A percentile compares a stretch with the other conserved stretches of the same genome.
These are phyloP conservation scores for Hippopotamyrus pictus DNA, from an alignment of 2,797 vertebrate genomes.

Conservation along the genomic window DNA sequence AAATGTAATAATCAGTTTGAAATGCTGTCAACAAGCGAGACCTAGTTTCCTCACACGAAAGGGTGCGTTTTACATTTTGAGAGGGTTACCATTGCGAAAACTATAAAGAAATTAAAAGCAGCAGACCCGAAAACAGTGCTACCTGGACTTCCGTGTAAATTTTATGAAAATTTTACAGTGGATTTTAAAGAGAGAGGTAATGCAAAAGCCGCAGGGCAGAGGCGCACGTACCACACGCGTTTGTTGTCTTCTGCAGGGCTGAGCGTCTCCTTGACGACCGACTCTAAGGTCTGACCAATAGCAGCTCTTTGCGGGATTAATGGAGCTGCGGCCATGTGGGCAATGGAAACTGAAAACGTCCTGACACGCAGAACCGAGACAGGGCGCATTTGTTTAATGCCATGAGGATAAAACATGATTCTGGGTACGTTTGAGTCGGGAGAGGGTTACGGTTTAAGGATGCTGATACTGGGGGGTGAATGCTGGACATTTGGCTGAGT, in stretches of 20 bases:
- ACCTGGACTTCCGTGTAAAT: background rate
- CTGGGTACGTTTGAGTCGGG: background rate
- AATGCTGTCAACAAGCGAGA: background rate
- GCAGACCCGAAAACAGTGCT: background rate
- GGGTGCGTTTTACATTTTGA: background rate
- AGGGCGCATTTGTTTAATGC: background rate
- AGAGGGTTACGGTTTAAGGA: background rate
- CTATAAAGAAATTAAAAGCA: background rate
- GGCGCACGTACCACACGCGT: background rate
- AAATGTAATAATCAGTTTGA: background rate
- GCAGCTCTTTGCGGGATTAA: background rate
- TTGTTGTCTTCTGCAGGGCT: background rate
- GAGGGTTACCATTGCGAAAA: background rate
- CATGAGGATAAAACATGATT: background rate
- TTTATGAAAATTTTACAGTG: background rate
- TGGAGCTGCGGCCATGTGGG: background rate
- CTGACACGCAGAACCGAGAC: background rate
- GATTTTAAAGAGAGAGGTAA: background rate
- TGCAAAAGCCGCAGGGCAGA: background rate
- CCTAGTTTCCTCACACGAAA: background rate
- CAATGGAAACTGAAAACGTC: background rate
- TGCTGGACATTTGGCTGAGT: background rate
- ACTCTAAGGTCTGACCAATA: background rate
- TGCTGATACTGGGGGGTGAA: background rate
- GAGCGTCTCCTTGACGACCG: constrained; percentile 14